These are phyloP conservation scores for Meloidogyne chitwoodi DNA, from an alignment of 1,140 invertebrate genomes.

Conservation along the genomic window DNA sequence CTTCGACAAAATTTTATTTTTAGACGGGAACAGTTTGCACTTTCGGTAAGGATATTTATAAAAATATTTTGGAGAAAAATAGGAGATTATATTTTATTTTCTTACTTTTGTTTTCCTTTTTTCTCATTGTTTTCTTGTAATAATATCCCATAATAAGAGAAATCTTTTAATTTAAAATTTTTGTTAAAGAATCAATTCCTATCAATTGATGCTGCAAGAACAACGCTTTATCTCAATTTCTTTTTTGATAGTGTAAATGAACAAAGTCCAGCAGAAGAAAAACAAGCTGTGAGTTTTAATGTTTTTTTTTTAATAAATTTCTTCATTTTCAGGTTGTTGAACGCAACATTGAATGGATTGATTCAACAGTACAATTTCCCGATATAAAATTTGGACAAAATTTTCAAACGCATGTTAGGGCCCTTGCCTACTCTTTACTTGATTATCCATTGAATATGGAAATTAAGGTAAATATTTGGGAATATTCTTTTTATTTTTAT, in stretches of 20 bases:
- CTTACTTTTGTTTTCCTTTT: neutral
- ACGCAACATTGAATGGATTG: conserved; percentile 21
- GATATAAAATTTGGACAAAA: neutral
- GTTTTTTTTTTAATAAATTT: neutral
- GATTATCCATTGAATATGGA: conserved; percentile 5
- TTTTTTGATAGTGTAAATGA: conserved; percentile 11
- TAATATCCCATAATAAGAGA: too few species aligned
- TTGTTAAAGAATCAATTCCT: conserved; percentile 28
- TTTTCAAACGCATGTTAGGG: conserved; percentile 1
- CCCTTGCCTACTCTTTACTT: conserved; percentile 13
- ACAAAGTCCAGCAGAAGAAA: conserved; percentile 1
- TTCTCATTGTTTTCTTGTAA: too few species aligned
- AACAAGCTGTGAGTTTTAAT: conserved; percentile 10
- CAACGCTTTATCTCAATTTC: conserved; percentile 19
- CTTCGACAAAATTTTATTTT: conserved; percentile 17
- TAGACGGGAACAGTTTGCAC: conserved; percentile 8
- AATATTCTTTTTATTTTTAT: too few species aligned
- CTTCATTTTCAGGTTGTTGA: conserved; percentile 26
- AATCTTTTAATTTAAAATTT: neutral
- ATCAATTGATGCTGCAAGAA: conserved; percentile 16
- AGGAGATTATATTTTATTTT: too few species aligned
- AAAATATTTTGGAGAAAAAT: neutral
- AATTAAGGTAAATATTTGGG: neutral
- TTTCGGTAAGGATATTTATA: conserved; percentile 10
- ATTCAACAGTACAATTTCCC: conserved; percentile 2